Evolutionary conservation across 2,113 vertebrate genomes (phyloP), one percentile per base, ranked within the genome.

Genomic region (Phalacrocorax pelagicus): DNA sequence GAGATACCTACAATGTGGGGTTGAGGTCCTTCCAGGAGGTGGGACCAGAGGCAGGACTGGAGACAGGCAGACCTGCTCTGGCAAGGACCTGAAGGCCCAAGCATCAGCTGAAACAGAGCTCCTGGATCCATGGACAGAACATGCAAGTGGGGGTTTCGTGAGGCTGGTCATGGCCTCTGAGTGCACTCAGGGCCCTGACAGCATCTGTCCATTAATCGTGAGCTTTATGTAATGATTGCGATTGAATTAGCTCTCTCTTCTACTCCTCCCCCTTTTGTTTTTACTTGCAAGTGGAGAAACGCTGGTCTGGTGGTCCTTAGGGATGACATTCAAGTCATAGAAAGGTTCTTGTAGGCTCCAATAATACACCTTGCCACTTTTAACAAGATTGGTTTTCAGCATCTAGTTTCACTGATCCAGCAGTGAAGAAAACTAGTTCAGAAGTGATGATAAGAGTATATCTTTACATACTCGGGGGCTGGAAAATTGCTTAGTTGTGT

Each of bases 1-100:
- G 6, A 34, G 38, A 18, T 16, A 7, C 3, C n/a, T 46, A 3
- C 10, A 12, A 0, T 1, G 0, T n/a, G 57, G 26, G 6, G 30
- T 22, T 91, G 67, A 54, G 42, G 49, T 77, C 24, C 9, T 15
- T 77, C 4, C 23, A 52, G 47, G 46, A 67, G 61, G 20, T 27
- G 22, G 71, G 47, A 84, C 8, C 34, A 80, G 46, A 36, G 51
- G 21, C 79, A 61, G 74, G 20, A 6, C 32, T 32, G 12, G 46
- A 71, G 51, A 24, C 26, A 30, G 65, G 38, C 46, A 57, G 51
- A 52, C 8, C 19, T 72, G 17, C 34, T 58, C 42, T 72, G 52
- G 52, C 62, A 79, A 49, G 55, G 66, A 27, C 71, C 38, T 32
- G 47, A 72, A 69, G 75, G 42, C 42, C 17, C 20, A n/a, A 29